Conservation (phyloP, 2,113 vertebrate genomes). For the Petromus typicus region DNA sequence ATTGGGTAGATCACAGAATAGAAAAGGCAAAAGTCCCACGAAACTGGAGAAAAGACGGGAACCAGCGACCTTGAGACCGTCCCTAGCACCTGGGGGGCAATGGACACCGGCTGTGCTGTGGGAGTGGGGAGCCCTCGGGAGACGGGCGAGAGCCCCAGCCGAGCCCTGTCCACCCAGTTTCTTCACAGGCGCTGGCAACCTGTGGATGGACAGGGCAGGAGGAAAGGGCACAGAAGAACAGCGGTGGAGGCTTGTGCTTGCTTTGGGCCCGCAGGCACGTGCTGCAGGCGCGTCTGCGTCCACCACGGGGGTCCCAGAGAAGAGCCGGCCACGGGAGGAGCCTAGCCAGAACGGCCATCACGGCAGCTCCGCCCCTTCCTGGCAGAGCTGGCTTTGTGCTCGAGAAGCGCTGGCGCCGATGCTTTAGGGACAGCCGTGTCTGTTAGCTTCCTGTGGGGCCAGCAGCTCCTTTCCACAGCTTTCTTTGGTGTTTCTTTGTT, state of each 20-base stretch:
- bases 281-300: neutral
- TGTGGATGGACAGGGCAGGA: neutral
- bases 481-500: constrained; percentile 69
- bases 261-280: neutral
- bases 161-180: neutral
- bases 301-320: neutral
- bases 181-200: neutral
- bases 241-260: constrained; percentile 10
- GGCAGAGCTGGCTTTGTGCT: constrained; percentile 2
- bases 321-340: neutral
- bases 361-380: neutral
- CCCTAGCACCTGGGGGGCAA: constrained; percentile 75
- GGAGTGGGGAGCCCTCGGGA: neutral
- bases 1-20: constrained; percentile 77
- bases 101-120: neutral
- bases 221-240: neutral
- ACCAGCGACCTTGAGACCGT: neutral
- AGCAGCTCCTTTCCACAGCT: constrained; percentile 8
- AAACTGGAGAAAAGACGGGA: constrained; percentile 50
- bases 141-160: neutral
- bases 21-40: constrained; percentile 81
- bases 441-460: neutral
- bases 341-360: neutral
- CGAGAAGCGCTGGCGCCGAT: neutral
- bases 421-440: neutral